Conservation (phyloP, 1,140 invertebrate genomes). For the Bombus consobrinus region DNA sequence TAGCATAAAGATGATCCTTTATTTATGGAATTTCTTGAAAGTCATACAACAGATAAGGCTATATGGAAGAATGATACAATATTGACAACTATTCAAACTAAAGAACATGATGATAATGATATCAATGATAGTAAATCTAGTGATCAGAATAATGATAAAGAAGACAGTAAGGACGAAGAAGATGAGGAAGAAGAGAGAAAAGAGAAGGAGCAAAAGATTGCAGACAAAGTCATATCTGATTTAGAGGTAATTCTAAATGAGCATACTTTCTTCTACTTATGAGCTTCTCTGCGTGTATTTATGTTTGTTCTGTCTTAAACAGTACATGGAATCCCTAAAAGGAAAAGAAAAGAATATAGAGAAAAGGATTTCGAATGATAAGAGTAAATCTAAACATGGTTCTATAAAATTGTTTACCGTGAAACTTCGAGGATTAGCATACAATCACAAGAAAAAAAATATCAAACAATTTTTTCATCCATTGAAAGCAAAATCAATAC, state of each 20-base stretch:
- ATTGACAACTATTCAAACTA: conserved; percentile 57
- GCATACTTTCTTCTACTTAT: not conserved
- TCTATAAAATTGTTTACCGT: conserved; percentile 85
- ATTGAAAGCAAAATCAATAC: conserved; percentile 89
- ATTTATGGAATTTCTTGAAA: conserved; percentile 94
- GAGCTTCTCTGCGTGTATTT: not conserved
- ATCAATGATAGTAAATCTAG: conserved; percentile 56
- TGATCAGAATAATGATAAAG: conserved; percentile 75
- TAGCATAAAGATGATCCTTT: conserved; percentile 94
- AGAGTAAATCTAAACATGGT: conserved; percentile 74
- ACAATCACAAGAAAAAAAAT: conserved; percentile 89
- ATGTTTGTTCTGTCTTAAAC: conserved; percentile 66
- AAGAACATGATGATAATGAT: conserved; percentile 44
- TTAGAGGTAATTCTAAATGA: conserved; percentile 83
- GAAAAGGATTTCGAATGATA: conserved; percentile 56
- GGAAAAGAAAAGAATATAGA: conserved; percentile 59
- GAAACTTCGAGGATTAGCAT: conserved; percentile 87
- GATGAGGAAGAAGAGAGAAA: conserved; percentile 72
- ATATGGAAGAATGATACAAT: conserved; percentile 89
- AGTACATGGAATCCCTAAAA: conserved; percentile 85
- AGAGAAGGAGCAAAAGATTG: conserved; percentile 82
- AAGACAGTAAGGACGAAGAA: conserved; percentile 66
- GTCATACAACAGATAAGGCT: conserved; percentile 86
- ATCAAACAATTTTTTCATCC: conserved; percentile 94
- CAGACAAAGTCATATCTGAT: conserved; percentile 88